These are phyloP conservation scores for Neodiprion fabricii DNA, from an alignment of 1,140 invertebrate genomes.

Conservation along the genomic window DNA sequence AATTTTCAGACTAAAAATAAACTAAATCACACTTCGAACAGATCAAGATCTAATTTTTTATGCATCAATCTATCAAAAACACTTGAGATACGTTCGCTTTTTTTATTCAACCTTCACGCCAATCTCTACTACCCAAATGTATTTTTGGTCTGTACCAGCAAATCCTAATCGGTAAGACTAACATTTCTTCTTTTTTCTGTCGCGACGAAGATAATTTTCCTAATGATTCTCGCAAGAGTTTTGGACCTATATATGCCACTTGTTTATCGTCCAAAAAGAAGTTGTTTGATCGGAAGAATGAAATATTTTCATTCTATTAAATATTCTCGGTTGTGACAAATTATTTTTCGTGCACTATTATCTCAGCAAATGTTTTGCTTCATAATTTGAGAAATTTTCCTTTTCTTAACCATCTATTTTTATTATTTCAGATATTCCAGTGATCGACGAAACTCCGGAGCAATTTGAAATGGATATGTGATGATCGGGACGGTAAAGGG, in stretches of 20 bases:
- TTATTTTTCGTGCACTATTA: not conserved
- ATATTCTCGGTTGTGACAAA: not conserved
- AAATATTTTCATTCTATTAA: not conserved
- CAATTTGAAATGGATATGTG: slow-evolving; percentile 56
- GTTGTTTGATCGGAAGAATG: not conserved
- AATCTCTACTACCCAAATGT: too few species aligned
- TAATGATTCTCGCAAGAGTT: too few species aligned
- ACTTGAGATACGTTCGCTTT: slow-evolving; percentile 6
- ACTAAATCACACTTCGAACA: slow-evolving; percentile 30
- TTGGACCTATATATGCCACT: too few species aligned
- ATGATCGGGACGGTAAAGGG: slow-evolving; percentile 8
- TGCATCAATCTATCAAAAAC: not conserved
- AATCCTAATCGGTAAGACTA: too few species aligned
- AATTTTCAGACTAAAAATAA: not conserved
- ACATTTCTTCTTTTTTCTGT: too few species aligned
- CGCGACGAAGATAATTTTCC: too few species aligned
- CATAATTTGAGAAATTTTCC: not conserved
- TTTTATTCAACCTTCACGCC: slow-evolving; percentile 4
- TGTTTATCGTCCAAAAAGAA: not conserved
- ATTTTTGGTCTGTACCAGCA: too few species aligned
- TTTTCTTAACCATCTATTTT: not conserved
- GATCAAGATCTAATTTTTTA: slow-evolving; percentile 14
- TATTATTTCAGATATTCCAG: slow-evolving; percentile 37
- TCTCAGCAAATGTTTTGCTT: not conserved
- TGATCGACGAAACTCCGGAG: slow-evolving; percentile 47